phyloP scores from a whole-genome alignment of 1,140 invertebrate species.

The Oscheius sp. region DNA sequence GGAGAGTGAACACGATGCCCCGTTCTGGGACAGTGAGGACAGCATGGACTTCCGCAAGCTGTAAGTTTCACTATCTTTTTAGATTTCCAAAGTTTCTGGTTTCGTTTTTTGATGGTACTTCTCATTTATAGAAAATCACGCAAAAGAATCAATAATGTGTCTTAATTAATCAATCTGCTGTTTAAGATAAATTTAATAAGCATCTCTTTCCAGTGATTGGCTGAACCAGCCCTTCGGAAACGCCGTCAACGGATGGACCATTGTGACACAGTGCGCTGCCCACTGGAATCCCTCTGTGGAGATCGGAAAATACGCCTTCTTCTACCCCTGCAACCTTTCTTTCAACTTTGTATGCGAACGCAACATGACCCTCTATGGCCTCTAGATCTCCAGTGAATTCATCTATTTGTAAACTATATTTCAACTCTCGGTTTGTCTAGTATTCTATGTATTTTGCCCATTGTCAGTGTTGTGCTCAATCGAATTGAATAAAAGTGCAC shows the following conservation, averaged over 20 bases:
- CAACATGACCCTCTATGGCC: neutral
- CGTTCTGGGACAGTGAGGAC: neutral
- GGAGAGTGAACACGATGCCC: neutral
- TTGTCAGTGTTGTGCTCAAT: no score
- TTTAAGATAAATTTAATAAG: neutral
- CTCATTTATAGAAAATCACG: no score
- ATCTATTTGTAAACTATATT: no score
- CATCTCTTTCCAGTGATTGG: neutral
- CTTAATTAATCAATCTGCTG: no score
- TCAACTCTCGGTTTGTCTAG: no score
- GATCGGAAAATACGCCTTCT: neutral
- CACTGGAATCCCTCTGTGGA: neutral
- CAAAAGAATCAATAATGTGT: no score
- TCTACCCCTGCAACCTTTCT: neutral
- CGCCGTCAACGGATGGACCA: neutral
- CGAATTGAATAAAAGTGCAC: no score
- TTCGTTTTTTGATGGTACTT: neutral
- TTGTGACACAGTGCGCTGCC: neutral
- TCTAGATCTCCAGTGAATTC: no score
- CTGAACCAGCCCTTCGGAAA: neutral
- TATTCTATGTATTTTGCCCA: no score
- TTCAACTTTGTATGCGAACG: conserved; percentile 1
- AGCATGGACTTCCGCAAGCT: neutral
- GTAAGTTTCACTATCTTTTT: neutral
- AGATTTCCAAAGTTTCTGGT: no score